phyloP scores from a whole-genome alignment of 2,113 vertebrate genomes.

The Dasyurus viverrinus region DNA sequence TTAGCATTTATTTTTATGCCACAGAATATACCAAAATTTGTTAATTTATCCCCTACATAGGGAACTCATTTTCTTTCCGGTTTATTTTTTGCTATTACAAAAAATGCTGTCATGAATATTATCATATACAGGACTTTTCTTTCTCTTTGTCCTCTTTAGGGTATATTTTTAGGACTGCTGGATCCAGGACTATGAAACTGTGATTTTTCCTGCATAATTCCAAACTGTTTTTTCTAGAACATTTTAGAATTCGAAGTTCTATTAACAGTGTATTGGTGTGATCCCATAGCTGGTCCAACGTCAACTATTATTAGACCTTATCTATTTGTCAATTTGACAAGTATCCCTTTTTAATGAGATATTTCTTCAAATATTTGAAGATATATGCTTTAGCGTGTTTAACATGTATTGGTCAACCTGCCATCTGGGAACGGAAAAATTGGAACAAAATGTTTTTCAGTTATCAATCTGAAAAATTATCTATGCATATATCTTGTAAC shows the following conservation, averaged over 20 bases:
- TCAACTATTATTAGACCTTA: not conserved
- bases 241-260: not conserved
- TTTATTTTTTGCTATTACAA: not conserved
- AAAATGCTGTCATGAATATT: not conserved
- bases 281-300: not conserved
- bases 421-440: no score
- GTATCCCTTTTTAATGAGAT: not conserved
- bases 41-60: not conserved
- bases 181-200: not conserved
- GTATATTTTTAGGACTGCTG: not conserved
- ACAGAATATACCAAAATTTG: not conserved
- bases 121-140: not conserved
- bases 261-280: not conserved
- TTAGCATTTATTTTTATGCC: not conserved
- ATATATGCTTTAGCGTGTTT: not conserved
- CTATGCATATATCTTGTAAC: no score
- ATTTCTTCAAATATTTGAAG: not conserved
- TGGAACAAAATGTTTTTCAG: no score
- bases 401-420: no score
- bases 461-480: no score
- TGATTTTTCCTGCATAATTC: not conserved
- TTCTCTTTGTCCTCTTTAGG: not conserved
- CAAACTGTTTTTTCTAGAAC: not conserved
- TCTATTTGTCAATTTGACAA: not conserved
- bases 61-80: not conserved